Conservation (phyloP, 2,888 invertebrate genomes). For the Mellilla xanthometata region DNA sequence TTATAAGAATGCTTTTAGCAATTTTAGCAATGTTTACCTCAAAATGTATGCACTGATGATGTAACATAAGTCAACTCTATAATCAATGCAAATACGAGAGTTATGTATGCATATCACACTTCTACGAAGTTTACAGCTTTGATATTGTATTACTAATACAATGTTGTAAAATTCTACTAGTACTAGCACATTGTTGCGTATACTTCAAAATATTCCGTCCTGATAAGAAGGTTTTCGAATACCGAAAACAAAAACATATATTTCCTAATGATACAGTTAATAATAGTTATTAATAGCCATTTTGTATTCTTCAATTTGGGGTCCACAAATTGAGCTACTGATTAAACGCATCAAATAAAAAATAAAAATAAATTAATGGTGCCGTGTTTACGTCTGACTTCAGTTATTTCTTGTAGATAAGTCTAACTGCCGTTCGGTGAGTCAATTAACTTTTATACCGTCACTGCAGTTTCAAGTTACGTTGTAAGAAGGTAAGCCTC, state of each 20-base stretch:
- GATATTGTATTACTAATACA: too few relatives aligned
- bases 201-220: too few relatives aligned
- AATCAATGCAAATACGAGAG: conserved; percentile 18
- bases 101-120: conserved; percentile 11
- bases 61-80: conserved; percentile 16
- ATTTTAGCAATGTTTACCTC: conserved; percentile 2
- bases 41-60: conserved; percentile 8
- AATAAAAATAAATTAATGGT: conserved; percentile 16
- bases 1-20: conserved; percentile 9
- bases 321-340: not conserved
- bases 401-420: conserved; percentile 43
- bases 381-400: conserved; percentile 36
- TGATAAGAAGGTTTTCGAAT: too few relatives aligned
- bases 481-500: conserved; percentile 1
- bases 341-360: conserved; percentile 17
- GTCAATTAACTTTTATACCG: conserved; percentile 48
- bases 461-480: conserved; percentile 46
- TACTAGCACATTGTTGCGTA: too few relatives aligned
- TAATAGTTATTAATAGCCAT: not conserved
- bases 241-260: too few relatives aligned
- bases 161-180: too few relatives aligned
- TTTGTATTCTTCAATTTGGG: not conserved
- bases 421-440: conserved; percentile 24
- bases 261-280: too few relatives aligned
- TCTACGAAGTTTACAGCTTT: conserved; percentile 6